Evolutionary conservation across 2,113 vertebrate species (phyloP).

Genomic region (Axis porcinus): DNA sequence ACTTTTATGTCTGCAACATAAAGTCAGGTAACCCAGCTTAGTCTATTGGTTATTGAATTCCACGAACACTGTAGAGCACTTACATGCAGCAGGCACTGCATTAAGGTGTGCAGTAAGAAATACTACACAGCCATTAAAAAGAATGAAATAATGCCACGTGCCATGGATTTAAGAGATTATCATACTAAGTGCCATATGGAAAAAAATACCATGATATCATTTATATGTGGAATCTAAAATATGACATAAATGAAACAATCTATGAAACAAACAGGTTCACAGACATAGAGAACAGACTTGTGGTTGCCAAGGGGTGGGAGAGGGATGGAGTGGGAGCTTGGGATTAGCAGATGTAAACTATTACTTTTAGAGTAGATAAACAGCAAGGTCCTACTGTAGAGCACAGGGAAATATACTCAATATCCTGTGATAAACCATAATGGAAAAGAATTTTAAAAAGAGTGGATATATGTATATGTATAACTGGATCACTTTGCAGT

Average conservation of each 20-base stretch:
- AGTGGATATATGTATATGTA: not conserved
- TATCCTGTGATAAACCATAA: not conserved
- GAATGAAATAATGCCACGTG: not conserved
- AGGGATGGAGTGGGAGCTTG: not conserved
- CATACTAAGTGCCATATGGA: not conserved
- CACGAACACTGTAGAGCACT: not conserved
- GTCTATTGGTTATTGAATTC: not conserved
- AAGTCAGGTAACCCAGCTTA: not conserved
- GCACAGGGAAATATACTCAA: not conserved
- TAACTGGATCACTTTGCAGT: not conserved
- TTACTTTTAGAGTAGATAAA: not conserved
- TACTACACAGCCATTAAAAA: not conserved
- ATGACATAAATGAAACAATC: not conserved
- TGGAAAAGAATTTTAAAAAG: not conserved
- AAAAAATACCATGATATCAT: not conserved
- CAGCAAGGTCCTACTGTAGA: not conserved
- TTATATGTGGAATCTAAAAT: not conserved
- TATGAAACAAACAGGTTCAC: not conserved
- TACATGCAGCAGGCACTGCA: not conserved
- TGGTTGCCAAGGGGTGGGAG: not conserved
- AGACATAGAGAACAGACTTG: not conserved
- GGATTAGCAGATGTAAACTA: not conserved
- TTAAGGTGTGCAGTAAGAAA: not conserved
- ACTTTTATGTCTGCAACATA: not conserved
- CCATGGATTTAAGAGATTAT: not conserved